Evolutionary conservation across 35 echinoderm and acorn worm genomes (phyloP).

Genomic region (Strongylocentrotus purpuratus): DNA sequence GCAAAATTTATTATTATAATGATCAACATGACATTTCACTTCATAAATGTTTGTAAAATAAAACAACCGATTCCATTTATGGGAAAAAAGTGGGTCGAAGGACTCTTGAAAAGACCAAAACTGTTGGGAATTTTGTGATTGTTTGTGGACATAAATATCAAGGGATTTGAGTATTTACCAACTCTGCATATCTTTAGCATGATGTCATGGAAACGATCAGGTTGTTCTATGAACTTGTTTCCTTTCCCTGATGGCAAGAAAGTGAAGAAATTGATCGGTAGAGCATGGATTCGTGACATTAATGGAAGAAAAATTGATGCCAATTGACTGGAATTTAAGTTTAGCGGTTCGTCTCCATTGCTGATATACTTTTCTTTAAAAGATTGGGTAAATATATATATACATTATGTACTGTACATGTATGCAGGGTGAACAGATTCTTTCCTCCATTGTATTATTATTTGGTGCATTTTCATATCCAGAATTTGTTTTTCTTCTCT

Average conservation of each 20-base stretch:
- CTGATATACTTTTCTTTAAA: background rate
- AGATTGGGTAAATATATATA: too few species aligned
- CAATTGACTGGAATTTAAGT: background rate
- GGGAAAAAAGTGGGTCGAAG: background rate
- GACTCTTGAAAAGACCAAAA: background rate
- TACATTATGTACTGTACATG: too few species aligned
- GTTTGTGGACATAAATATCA: background rate
- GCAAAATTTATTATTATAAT: too few species aligned
- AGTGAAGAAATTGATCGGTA: background rate
- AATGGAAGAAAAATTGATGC: slow-evolving; percentile 3
- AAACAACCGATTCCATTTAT: background rate
- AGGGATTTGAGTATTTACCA: background rate
- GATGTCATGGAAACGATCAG: background rate
- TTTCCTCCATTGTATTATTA: too few species aligned
- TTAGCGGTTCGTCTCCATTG: background rate
- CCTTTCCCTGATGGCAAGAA: background rate
- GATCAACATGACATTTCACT: background rate
- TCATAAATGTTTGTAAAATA: background rate
- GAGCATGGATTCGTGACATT: background rate
- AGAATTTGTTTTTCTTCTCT: too few species aligned
- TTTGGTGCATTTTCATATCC: too few species aligned
- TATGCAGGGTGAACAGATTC: too few species aligned
- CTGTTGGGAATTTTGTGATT: background rate
- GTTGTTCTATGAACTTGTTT: background rate
- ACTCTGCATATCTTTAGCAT: background rate